phyloP scores from a whole-genome alignment of 2,113 vertebrate genomes.

The Monopterus albus region DNA sequence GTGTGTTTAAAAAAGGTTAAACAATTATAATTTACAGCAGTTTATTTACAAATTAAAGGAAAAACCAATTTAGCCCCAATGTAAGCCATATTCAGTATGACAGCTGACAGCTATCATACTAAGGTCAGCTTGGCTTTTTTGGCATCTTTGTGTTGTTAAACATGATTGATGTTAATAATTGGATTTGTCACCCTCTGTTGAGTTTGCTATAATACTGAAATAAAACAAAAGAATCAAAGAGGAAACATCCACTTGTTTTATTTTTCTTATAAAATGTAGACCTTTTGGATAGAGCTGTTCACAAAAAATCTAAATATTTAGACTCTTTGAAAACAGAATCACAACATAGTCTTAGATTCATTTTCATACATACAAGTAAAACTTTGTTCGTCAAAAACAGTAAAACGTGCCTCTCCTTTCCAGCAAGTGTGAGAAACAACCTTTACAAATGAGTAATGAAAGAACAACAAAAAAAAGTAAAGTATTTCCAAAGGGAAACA shows the following conservation, averaged over 20 bases:
- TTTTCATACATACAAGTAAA: constrained; percentile 45
- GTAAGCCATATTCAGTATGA: too few species aligned
- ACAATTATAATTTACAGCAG: too few species aligned
- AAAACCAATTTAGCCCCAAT: too few species aligned
- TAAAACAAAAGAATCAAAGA: not conserved
- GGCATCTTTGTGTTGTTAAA: too few species aligned
- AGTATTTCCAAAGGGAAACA: constrained; percentile 48
- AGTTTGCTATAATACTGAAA: not conserved
- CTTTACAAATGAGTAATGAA: constrained; percentile 45
- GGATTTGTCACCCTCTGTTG: too few species aligned
- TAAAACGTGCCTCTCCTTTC: constrained; percentile 36
- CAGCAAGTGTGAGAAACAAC: constrained; percentile 32
- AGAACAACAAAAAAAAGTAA: constrained; percentile 32
- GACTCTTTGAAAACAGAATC: constrained; percentile 64
- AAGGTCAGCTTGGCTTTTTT: too few species aligned
- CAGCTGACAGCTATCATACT: too few species aligned
- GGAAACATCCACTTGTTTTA: constrained; percentile 41
- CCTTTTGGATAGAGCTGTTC: constrained; percentile 68
- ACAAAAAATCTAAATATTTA: constrained; percentile 67
- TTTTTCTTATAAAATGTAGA: constrained; percentile 72
- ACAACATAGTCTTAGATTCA: constrained; percentile 54
- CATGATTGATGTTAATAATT: too few species aligned
- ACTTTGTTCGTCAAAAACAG: constrained; percentile 61
- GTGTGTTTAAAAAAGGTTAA: too few species aligned
- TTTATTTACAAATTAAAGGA: too few species aligned